A percentile compares a stretch with the other conserved stretches of the same genome.
Conservation (phyloP, 2,797 vertebrate species). For the Propithecus perrieri region DNA sequence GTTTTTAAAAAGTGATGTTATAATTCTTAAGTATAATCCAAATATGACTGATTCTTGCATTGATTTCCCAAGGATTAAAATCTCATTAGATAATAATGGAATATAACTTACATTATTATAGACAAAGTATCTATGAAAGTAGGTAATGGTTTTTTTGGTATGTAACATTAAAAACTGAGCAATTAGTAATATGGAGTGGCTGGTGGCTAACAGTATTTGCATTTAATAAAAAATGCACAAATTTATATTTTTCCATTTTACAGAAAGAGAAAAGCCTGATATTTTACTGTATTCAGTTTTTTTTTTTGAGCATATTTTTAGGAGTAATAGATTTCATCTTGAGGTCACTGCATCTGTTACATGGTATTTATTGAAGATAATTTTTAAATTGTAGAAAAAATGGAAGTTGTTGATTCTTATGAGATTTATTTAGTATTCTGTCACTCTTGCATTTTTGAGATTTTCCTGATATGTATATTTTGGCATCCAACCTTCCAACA, state of each 20-base stretch:
- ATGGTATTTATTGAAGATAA: slow-evolving; percentile 34
- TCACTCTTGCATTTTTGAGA: background rate
- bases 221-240: background rate
- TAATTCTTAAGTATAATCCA: slow-evolving; percentile 4
- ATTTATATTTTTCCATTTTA: background rate
- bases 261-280: background rate
- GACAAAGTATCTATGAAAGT: background rate
- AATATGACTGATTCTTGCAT: background rate
- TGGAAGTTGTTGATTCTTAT: slow-evolving; percentile 17
- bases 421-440: slow-evolving; percentile 15
- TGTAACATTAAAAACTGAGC: background rate
- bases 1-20: background rate
- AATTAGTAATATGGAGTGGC: background rate
- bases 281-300: background rate
- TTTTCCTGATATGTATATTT: background rate
- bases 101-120: background rate
- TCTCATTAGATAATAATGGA: background rate
- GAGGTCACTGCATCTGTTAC: background rate
- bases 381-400: slow-evolving; percentile 51
- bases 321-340: slow-evolving; percentile 23
- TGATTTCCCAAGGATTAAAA: slow-evolving; percentile 8
- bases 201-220: background rate
- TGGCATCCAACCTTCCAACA: background rate
- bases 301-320: slow-evolving; percentile 5
- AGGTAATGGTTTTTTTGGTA: background rate